phyloP scores from a whole-genome alignment of 2,888 invertebrate species.

The Trissoscelio sp. region DNA sequence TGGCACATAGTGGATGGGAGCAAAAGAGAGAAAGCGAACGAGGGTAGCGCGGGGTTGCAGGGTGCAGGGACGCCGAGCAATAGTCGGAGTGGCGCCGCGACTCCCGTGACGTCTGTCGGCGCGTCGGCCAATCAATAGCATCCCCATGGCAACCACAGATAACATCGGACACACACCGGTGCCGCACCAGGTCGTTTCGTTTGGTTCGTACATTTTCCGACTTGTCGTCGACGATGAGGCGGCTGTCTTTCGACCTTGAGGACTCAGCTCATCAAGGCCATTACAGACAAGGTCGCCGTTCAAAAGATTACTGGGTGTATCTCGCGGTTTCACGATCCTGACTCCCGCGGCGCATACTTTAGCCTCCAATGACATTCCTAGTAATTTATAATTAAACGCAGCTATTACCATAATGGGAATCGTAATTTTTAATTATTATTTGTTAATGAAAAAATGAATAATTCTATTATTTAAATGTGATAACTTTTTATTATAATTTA shows the following conservation, averaged over 20 bases:
- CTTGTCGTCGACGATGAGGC: constrained; percentile 71
- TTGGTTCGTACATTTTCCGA: constrained; percentile 68
- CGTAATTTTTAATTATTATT: background rate
- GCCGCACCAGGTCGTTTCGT: constrained; percentile 73
- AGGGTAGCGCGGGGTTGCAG: constrained; percentile 70
- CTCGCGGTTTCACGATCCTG: constrained; percentile 19
- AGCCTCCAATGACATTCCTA: background rate
- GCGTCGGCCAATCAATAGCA: constrained; percentile 84
- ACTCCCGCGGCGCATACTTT: background rate
- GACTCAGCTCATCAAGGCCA: constrained; percentile 63
- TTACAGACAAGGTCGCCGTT: constrained; percentile 54
- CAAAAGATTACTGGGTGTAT: constrained; percentile 39
- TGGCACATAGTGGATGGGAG: constrained; percentile 62
- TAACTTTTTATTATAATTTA: no score
- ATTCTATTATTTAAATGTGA: no score
- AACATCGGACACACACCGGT: constrained; percentile 83
- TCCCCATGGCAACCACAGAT: constrained; percentile 84
- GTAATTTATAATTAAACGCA: background rate
- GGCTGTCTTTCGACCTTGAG: constrained; percentile 65
- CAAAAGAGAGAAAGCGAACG: constrained; percentile 38
- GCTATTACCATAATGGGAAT: background rate
- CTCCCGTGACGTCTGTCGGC: constrained; percentile 85
- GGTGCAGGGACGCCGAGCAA: constrained; percentile 84
- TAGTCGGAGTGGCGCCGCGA: constrained; percentile 85
- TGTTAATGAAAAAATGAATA: no score